phyloP scores from a whole-genome alignment of 2,113 vertebrate genomes.

The Chaetodon auriga region DNA sequence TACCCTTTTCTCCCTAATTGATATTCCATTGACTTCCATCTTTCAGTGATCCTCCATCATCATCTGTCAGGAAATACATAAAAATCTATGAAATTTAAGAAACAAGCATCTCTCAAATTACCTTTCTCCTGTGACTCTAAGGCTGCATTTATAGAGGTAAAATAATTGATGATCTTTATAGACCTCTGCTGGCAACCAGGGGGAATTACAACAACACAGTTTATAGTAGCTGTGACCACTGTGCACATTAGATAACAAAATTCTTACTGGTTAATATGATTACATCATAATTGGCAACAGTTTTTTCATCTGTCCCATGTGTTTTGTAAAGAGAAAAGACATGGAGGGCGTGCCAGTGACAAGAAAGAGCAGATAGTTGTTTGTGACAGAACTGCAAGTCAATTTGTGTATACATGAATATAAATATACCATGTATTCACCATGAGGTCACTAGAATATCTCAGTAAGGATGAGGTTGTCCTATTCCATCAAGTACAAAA shows the following conservation, averaged over 20 bases:
- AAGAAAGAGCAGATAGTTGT: no score
- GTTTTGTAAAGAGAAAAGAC: neutral
- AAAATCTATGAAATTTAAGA: neutral
- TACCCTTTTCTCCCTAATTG: neutral
- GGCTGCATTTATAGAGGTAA: neutral
- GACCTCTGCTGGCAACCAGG: constrained; percentile 53
- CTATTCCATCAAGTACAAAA: no score
- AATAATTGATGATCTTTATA: constrained; percentile 3
- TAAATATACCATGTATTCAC: neutral
- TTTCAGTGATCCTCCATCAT: neutral
- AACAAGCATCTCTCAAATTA: constrained; percentile 3
- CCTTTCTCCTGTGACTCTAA: neutral
- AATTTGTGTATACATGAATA: neutral
- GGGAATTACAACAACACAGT: constrained; percentile 28
- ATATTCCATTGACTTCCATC: neutral
- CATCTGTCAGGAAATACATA: neutral
- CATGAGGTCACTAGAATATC: neutral
- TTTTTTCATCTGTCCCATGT: neutral
- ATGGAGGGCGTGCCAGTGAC: no score
- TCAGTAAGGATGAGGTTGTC: neutral
- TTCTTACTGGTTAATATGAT: neutral
- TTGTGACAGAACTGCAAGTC: neutral
- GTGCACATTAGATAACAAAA: neutral
- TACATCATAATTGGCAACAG: neutral
- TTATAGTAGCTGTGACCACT: neutral